A percentile compares a stretch with the other conserved stretches of the same genome.
These are phyloP conservation scores for Pimpla rufipes DNA, from an alignment of 2,888 invertebrate species.

Conservation along the genomic window DNA sequence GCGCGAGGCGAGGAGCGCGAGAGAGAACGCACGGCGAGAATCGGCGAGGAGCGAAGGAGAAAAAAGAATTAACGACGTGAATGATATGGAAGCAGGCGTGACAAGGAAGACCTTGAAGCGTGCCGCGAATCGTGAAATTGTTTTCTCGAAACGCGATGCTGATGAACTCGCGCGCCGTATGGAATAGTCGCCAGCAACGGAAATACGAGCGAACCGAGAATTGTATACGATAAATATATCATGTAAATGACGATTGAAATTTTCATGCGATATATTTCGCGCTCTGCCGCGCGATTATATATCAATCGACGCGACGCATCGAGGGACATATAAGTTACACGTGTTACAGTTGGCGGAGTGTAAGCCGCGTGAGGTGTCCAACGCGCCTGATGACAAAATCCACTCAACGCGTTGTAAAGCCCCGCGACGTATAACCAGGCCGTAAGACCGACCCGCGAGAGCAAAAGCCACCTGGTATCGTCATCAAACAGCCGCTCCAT, in stretches of 20 bases:
- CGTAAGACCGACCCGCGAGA: neutral
- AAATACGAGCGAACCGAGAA: constrained; percentile 14
- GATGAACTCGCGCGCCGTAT: constrained; percentile 29
- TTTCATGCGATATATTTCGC: neutral
- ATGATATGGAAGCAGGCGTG: constrained; percentile 53
- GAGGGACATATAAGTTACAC: neutral
- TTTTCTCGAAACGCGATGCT: constrained; percentile 45
- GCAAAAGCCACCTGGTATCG: constrained; percentile 15
- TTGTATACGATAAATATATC: constrained; percentile 20
- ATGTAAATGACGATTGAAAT: neutral
- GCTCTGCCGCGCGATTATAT: neutral
- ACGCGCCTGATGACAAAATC: neutral
- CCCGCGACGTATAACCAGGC: neutral
- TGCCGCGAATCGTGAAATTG: constrained; percentile 58
- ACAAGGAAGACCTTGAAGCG: constrained; percentile 52
- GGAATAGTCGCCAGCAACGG: constrained; percentile 12
- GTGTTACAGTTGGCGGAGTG: neutral
- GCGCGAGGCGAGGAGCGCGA: neutral
- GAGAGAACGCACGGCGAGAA: constrained; percentile 21
- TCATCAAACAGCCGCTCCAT: constrained; percentile 33
- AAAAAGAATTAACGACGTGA: constrained; percentile 38
- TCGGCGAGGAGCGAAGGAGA: constrained; percentile 32
- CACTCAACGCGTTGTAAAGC: neutral
- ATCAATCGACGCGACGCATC: neutral
- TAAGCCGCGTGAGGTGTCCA: neutral